Conservation (phyloP, 2,888 invertebrate species). For the Pseudeuparius sepicola region DNA sequence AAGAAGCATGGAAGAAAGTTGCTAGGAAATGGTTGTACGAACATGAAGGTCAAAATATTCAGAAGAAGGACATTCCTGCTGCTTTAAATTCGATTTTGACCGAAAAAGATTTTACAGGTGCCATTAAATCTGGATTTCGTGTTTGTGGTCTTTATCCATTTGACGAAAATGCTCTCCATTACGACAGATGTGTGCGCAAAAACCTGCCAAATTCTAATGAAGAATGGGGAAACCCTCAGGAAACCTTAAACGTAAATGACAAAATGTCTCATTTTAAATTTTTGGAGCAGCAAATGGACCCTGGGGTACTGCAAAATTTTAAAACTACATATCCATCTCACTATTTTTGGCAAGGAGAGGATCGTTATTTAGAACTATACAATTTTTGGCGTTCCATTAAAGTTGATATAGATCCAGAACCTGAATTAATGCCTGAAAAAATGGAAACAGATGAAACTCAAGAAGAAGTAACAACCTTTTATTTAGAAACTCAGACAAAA, state of each 20-base stretch:
- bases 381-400: constrained; percentile 5
- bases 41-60: constrained; percentile 7
- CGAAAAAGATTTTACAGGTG: constrained; percentile 5
- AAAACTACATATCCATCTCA: neutral
- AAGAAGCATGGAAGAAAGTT: constrained; percentile 1
- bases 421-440: no score
- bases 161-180: constrained; percentile 6
- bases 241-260: no score
- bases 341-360: constrained; percentile 5
- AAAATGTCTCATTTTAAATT: neutral
- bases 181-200: neutral
- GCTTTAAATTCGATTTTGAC: constrained; percentile 11
- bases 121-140: constrained; percentile 3
- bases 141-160: constrained; percentile 7
- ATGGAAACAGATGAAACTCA: no score
- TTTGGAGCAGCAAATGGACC: constrained; percentile 7
- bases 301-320: neutral
- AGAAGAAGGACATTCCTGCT: constrained; percentile 11
- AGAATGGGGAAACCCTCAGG: no score
- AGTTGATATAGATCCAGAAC: no score
- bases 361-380: constrained; percentile 1
- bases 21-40: neutral
- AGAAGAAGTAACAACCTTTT: no score
- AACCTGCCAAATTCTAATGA: constrained; percentile 9
- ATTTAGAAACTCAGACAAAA: no score